These are phyloP conservation scores for Synanthedon andrenaeformis DNA, from an alignment of 2,888 invertebrate genomes.

Conservation along the genomic window DNA sequence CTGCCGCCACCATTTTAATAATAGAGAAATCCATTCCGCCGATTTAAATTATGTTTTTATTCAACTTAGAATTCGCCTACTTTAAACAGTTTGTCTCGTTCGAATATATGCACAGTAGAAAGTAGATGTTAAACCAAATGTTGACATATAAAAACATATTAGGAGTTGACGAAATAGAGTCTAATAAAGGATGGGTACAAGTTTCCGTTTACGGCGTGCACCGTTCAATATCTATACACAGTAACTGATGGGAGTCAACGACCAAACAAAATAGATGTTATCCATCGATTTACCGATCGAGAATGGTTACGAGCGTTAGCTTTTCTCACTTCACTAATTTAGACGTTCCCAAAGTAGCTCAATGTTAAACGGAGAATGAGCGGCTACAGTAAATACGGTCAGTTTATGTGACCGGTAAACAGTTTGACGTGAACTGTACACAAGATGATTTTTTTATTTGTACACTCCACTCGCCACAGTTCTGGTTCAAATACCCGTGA, in stretches of 20 bases:
- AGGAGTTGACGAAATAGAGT: conserved; percentile 41
- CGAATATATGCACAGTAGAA: background rate
- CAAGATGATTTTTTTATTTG: conserved; percentile 62
- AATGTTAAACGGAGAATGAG: conserved; percentile 61
- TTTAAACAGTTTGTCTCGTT: background rate
- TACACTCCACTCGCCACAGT: conserved; percentile 49
- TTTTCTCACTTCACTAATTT: conserved; percentile 69
- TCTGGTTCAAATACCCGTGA: conserved; percentile 65
- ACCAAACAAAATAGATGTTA: conserved; percentile 53
- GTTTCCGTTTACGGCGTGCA: conserved; percentile 44
- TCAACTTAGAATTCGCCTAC: background rate
- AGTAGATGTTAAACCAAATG: background rate
- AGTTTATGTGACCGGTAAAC: conserved; percentile 62
- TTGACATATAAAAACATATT: conserved; percentile 34
- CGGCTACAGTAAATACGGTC: conserved; percentile 59
- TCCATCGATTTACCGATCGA: conserved; percentile 61
- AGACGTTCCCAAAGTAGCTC: conserved; percentile 66
- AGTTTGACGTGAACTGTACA: conserved; percentile 66
- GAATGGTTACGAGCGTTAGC: conserved; percentile 59
- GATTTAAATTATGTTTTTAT: too few species aligned
- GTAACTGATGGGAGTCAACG: conserved; percentile 46
- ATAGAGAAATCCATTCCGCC: too few species aligned
- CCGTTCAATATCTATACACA: conserved; percentile 46
- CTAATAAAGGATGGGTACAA: conserved; percentile 38
- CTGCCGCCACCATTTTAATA: too few species aligned